These are phyloP conservation scores for Spinus pinus DNA, from an alignment of 2,797 vertebrate genomes.

Conservation along the genomic window DNA sequence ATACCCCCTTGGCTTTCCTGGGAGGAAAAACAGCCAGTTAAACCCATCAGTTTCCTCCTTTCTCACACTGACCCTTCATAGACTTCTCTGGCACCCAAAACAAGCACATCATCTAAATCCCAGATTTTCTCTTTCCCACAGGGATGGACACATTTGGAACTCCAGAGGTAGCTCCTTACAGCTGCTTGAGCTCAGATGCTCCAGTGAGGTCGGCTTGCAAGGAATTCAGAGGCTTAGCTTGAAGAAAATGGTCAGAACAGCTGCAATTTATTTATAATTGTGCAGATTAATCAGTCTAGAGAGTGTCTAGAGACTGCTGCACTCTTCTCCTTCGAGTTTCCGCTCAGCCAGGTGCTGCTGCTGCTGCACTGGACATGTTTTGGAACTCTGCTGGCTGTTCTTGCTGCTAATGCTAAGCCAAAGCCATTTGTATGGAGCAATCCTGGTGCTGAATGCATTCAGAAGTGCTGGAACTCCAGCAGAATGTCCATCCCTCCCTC, in stretches of 20 bases:
- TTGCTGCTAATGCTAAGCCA: neutral
- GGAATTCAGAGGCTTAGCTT: neutral
- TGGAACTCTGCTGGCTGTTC: neutral
- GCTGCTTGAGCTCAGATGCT: neutral
- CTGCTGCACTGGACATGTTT: neutral
- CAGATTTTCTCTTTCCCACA: neutral
- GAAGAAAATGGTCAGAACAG: neutral
- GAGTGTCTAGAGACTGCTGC: neutral
- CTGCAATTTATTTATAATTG: conserved; percentile 1
- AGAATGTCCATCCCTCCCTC: neutral
- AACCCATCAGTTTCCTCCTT: neutral
- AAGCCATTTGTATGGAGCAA: neutral
- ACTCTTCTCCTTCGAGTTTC: neutral
- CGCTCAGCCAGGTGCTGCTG: neutral
- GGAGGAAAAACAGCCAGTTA: neutral
- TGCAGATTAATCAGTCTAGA: neutral
- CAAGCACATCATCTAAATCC: neutral
- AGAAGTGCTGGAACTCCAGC: neutral
- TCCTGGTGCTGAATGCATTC: neutral
- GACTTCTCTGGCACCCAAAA: neutral
- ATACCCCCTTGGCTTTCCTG: neutral
- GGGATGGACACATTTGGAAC: neutral
- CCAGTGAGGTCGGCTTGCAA: neutral
- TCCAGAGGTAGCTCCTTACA: neutral
- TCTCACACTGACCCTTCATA: neutral